phyloP scores from a whole-genome alignment of 2,888 invertebrate species.

The Lutraria lutraria region DNA sequence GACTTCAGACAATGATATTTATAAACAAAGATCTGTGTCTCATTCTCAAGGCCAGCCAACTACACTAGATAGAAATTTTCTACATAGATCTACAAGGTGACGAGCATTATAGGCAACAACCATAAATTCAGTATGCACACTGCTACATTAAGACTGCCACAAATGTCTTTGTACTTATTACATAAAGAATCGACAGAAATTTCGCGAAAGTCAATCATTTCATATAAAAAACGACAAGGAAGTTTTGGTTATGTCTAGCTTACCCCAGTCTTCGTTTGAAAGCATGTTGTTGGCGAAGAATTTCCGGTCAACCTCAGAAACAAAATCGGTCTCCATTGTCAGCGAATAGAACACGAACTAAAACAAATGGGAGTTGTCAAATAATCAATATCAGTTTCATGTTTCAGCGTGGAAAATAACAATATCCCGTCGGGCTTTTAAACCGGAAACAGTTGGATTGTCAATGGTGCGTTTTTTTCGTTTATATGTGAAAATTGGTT shows the following conservation, averaged over 20 bases:
- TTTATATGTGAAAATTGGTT: not conserved
- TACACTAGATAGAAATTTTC: too few relatives aligned
- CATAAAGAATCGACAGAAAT: too few relatives aligned
- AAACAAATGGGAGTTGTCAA: constrained; percentile 16
- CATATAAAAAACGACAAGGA: constrained; percentile 16
- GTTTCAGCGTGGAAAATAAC: constrained; percentile 69
- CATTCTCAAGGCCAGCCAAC: too few relatives aligned
- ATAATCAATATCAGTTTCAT: constrained; percentile 58
- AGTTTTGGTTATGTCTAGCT: constrained; percentile 37
- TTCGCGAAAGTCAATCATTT: too few relatives aligned
- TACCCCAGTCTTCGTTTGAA: constrained; percentile 79
- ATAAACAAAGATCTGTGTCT: too few relatives aligned
- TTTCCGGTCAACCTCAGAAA: constrained; percentile 79
- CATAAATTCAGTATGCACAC: not conserved
- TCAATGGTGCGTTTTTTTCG: not conserved
- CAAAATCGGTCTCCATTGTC: constrained; percentile 72
- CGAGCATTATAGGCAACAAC: not conserved
- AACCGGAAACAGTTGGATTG: constrained; percentile 16
- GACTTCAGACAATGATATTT: too few relatives aligned
- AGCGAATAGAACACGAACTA: not conserved
- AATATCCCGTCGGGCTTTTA: constrained; percentile 15
- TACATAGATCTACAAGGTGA: too few relatives aligned
- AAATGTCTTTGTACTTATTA: too few relatives aligned
- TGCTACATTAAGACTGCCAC: not conserved
- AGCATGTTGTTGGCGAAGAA: constrained; percentile 79